Base-by-base conservation (phyloP, 2,113 vertebrate genomes). In the Apaloderma vittatum region DNA sequence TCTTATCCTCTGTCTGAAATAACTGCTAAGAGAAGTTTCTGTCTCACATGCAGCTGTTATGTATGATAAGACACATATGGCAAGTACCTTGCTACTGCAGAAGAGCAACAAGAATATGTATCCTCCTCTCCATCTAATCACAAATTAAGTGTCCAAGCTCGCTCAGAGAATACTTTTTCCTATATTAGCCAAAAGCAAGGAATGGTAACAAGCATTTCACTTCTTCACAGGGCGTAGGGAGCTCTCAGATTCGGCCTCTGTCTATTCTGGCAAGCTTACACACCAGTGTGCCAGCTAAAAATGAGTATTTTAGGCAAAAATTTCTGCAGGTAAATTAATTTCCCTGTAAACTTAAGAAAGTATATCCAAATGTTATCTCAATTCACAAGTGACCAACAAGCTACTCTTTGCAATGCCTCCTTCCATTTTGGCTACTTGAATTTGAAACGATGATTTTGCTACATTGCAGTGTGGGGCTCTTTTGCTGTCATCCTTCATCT, bases 31-130 rank as follows among this genome's bases (percentile, higher is more conserved):
- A 86, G 11, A 68, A 37, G 18, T 34, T 86, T 68, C 24, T 43
- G 0, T 16, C 46, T 63, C 18, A 18, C 6, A 3, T 34, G 30
- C 43, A 40, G n/a, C 36, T 82, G 34, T 32, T 58, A 54, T 0
- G 1, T 59, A 45, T 5, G 23, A 30, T 29, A 72, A 79, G 40
- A 46, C 16, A 20, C 21, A 54, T 2, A 0, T 16, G 45, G 29
- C 72, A 84, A 0, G 0, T 10, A 71, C 34, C 7, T 54, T 26
- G 17, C 37, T 73, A 48, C 17, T 54, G 40, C 29, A 83, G 66
- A 36, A 78, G 61, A 66, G 43, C 59, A 88, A 61, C 34, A 71
- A 49, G 30, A 32, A 14, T 15, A 6, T 29, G 12, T 9, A 55
- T 57, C 34, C 36, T 63, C 18, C 20, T 63, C n/a, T 71, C 30